Evolutionary conservation across 2,797 vertebrate species (phyloP), one percentile per base, ranked within the genome.

Genomic region (Hypotaenidia philippensis): DNA sequence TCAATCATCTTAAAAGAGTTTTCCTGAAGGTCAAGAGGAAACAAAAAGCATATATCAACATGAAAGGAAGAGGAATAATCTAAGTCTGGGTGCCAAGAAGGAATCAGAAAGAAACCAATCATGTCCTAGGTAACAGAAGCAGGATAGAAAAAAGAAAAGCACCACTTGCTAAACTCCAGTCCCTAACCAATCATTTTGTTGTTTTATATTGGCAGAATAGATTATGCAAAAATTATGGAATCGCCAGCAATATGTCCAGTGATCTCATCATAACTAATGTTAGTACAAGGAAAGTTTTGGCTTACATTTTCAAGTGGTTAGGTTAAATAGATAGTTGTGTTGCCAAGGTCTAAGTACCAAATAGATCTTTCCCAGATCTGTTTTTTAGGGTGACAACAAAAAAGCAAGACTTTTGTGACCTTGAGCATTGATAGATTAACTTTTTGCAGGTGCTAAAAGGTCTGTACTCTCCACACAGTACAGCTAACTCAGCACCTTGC

Each of bases 11-110:
- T 86, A 50, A 89, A 84, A 77, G 68, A 91, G 29, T 41, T 71
- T 72, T 82, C 84, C 86, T 94, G 88, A 97, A 96, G 89, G 90
- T 94, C 89, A 94, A 56, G 68, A 94, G 86, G 70, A 92, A 92
- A 92, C 59, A 86, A 81, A 95, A 92, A 89, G 47, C 61, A 91
- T 88, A 49, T 72, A 93, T 86, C 55, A 88, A 55, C 81, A 77
- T 79, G 87, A 96, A 94, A 31, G 50, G 45, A 92, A 87, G 57
- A 53, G 36, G 59, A 92, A 78, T 79, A 79, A 80, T 57, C 44
- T 70, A 77, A 87, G 34, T 27, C 34, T 18, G 16, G 29, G 34
- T 79, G 89, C 82, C 84, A 94, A 86, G 79, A 96, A 89, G 52
- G 69, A 92, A 86, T 81, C 61, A 75, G 69, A 93, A 80, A 70